phyloP scores from a whole-genome alignment of 2,888 invertebrate genomes.

The Mimachlamys varia region DNA sequence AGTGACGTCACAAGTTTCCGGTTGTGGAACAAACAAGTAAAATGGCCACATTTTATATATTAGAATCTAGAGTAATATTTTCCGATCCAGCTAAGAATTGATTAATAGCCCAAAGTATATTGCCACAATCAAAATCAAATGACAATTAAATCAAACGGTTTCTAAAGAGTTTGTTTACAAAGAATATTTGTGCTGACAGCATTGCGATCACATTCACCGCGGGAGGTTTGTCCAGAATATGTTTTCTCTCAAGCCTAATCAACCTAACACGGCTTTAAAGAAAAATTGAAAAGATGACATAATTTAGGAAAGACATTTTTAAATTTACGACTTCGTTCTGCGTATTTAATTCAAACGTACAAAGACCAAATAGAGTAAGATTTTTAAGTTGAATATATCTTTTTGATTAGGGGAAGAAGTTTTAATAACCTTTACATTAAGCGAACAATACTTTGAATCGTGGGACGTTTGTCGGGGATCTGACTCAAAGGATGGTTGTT shows the following conservation, averaged over 20 bases:
- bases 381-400: too few relatives aligned
- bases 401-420: too few relatives aligned
- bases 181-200: not conserved
- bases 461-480: not conserved
- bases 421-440: too few relatives aligned
- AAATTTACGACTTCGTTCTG: not conserved
- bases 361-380: too few relatives aligned
- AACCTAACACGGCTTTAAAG: not conserved
- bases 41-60: not conserved
- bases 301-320: not conserved
- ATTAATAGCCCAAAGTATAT: not conserved
- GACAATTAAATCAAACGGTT: not conserved
- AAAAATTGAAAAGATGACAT: not conserved
- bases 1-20: slow-evolving; percentile 1
- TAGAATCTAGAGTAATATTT: not conserved
- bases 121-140: slow-evolving; percentile 11
- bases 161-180: not conserved
- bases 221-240: not conserved
- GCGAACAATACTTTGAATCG: too few relatives aligned
- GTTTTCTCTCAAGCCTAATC: not conserved
- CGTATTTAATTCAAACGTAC: too few relatives aligned
- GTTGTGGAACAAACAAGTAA: slow-evolving; percentile 6
- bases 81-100: not conserved
- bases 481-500: not conserved
- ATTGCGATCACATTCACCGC: not conserved